Evolutionary conservation across 2,888 invertebrate species (phyloP).

Genomic region (Catonia carolina): DNA sequence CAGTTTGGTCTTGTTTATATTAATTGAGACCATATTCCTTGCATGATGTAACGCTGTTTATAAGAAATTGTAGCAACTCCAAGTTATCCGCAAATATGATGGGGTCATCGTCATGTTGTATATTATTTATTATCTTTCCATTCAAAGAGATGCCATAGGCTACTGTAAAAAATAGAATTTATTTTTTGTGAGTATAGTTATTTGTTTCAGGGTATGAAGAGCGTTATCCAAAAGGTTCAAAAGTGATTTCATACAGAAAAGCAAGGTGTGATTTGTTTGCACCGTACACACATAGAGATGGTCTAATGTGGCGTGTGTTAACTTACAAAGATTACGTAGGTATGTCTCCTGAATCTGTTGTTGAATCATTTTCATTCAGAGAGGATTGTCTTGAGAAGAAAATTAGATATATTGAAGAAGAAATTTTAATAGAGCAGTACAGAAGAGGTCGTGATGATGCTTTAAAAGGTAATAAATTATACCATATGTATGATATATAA

Average conservation of each 20-base stretch:
- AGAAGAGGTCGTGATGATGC: slow-evolving; percentile 60
- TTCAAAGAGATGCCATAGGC: too few species aligned
- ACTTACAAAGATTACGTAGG: slow-evolving; percentile 56
- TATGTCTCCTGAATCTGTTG: slow-evolving; percentile 39
- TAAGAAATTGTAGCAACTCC: too few species aligned
- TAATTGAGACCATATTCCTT: too few species aligned
- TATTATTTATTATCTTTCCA: too few species aligned
- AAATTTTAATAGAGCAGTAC: slow-evolving; percentile 55
- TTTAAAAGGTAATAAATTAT: slow-evolving; percentile 51
- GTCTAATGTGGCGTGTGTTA: slow-evolving; percentile 57
- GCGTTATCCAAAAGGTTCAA: slow-evolving; percentile 67
- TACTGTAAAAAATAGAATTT: background rate
- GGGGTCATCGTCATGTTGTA: too few species aligned
- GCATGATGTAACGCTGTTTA: too few species aligned
- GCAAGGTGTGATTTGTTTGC: slow-evolving; percentile 70
- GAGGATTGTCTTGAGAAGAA: slow-evolving; percentile 55
- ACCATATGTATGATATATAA: background rate
- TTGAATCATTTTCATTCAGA: slow-evolving; percentile 52
- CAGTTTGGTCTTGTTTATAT: too few species aligned
- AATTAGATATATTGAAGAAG: slow-evolving; percentile 48
- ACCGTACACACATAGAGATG: slow-evolving; percentile 66
- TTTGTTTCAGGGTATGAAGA: slow-evolving; percentile 50
- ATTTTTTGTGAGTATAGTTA: slow-evolving; percentile 1
- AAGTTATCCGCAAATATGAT: too few species aligned
- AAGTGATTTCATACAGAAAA: slow-evolving; percentile 62